phyloP scores from a whole-genome alignment of 2,888 invertebrate species.

The Melieria crassipennis region DNA sequence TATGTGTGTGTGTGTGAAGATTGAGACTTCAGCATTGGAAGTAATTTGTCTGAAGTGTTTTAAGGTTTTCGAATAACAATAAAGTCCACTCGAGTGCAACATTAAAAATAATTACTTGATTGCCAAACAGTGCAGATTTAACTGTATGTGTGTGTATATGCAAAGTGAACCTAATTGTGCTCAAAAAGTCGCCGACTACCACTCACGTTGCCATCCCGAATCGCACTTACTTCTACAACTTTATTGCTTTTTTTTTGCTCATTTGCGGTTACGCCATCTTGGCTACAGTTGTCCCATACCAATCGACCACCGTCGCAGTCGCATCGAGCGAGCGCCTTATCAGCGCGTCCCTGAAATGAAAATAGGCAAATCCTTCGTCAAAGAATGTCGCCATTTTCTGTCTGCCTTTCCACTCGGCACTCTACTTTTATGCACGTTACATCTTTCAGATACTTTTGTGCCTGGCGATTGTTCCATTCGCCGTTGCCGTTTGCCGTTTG shows the following conservation, averaged over 20 bases:
- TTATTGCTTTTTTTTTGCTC: conserved; percentile 10
- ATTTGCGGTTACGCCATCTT: conserved; percentile 5
- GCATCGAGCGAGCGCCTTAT: conserved; percentile 27
- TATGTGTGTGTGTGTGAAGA: background rate
- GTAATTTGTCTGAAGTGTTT: too few species aligned
- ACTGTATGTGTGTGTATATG: too few species aligned
- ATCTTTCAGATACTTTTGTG: conserved; percentile 38
- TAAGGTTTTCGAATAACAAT: too few species aligned
- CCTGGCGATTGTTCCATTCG: conserved; percentile 27
- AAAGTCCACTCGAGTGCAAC: too few species aligned
- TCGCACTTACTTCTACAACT: background rate
- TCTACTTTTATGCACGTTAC: conserved; percentile 25
- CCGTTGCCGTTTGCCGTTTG: conserved; percentile 36
- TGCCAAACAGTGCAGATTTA: too few species aligned
- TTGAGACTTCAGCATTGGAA: conserved; percentile 11
- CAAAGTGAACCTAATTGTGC: background rate
- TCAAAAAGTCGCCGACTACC: too few species aligned
- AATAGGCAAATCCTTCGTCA: conserved; percentile 53
- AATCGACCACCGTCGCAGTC: background rate
- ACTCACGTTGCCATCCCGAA: background rate
- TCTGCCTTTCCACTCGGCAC: conserved; percentile 7
- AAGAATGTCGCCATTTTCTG: conserved; percentile 60
- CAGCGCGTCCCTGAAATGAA: conserved; percentile 52
- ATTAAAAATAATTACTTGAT: too few species aligned
- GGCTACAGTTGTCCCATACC: background rate